These are phyloP conservation scores for Clanis bilineata DNA, from an alignment of 2,888 invertebrate genomes.

Conservation along the genomic window DNA sequence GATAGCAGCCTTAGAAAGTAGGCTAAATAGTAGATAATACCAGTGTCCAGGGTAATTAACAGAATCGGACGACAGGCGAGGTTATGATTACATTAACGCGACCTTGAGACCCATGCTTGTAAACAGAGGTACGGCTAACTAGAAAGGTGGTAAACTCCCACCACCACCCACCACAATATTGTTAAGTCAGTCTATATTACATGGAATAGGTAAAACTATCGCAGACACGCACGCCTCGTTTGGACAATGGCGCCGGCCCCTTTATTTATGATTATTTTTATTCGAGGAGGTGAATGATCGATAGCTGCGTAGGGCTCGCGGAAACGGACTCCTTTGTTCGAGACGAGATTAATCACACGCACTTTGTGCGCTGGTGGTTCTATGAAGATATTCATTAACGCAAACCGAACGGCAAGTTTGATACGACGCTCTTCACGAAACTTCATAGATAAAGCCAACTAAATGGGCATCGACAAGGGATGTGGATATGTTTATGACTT, in stretches of 20 bases:
- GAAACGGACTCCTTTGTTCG: slow-evolving; percentile 75
- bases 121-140: slow-evolving; percentile 34
- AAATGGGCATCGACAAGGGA: slow-evolving; percentile 5
- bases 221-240: slow-evolving; percentile 68
- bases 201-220: slow-evolving; percentile 56
- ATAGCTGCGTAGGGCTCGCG: slow-evolving; percentile 65
- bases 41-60: neutral
- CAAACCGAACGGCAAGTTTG: slow-evolving; percentile 45
- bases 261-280: slow-evolving; percentile 80
- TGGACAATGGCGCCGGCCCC: slow-evolving; percentile 68
- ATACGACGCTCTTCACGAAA: slow-evolving; percentile 21
- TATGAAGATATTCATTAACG: slow-evolving; percentile 70
- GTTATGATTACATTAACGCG: slow-evolving; percentile 20
- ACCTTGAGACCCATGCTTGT: slow-evolving; percentile 41
- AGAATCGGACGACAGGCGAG: neutral
- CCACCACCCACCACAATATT: slow-evolving; percentile 28
- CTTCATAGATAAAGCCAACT: slow-evolving; percentile 6
- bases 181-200: slow-evolving; percentile 44
- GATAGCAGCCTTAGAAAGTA: too few relatives aligned
- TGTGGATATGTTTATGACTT: slow-evolving; percentile 12
- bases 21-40: too few relatives aligned
- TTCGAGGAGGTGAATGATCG: slow-evolving; percentile 75
- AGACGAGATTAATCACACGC: slow-evolving; percentile 73
- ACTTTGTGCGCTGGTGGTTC: slow-evolving; percentile 60
- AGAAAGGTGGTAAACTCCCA: slow-evolving; percentile 21